phyloP scores from a whole-genome alignment of 1,140 invertebrate genomes.

The Druon quercuslanigerum region DNA sequence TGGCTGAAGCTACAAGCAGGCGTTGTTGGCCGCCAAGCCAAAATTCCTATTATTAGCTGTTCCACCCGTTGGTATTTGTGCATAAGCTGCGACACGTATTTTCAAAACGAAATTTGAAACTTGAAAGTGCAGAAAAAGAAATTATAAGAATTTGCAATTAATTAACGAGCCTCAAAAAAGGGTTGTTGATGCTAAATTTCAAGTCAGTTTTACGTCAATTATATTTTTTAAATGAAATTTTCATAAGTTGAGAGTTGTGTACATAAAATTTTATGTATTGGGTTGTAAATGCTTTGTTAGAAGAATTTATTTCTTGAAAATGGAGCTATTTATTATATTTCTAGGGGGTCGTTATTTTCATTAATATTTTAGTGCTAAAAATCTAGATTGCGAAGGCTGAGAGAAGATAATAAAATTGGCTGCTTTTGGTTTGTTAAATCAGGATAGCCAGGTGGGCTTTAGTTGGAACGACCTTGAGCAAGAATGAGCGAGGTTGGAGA shows the following conservation, averaged over 20 bases:
- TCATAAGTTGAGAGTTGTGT: background rate
- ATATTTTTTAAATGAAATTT: background rate
- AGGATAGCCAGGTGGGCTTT: background rate
- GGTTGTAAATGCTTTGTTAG: too few species aligned
- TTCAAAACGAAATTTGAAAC: slow-evolving; percentile 65
- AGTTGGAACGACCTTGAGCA: slow-evolving; percentile 3
- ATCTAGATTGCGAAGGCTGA: background rate
- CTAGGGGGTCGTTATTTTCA: background rate
- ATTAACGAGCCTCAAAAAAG: background rate
- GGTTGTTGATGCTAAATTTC: background rate
- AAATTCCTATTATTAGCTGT: slow-evolving; percentile 72
- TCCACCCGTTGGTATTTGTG: slow-evolving; percentile 64
- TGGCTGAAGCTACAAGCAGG: slow-evolving; percentile 45
- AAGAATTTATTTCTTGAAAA: background rate
- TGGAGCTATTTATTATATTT: background rate
- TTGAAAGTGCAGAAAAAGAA: background rate
- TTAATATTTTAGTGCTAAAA: background rate
- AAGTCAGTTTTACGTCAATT: background rate
- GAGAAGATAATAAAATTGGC: background rate
- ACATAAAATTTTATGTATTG: slow-evolving; percentile 4
- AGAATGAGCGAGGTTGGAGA: slow-evolving; percentile 10
- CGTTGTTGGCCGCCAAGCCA: slow-evolving; percentile 63
- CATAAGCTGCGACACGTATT: slow-evolving; percentile 56
- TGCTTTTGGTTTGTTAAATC: slow-evolving; percentile 24
- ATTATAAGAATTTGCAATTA: background rate